Base-by-base conservation (phyloP, 2,797 vertebrate species). In the Euphonia xanthogaster region DNA sequence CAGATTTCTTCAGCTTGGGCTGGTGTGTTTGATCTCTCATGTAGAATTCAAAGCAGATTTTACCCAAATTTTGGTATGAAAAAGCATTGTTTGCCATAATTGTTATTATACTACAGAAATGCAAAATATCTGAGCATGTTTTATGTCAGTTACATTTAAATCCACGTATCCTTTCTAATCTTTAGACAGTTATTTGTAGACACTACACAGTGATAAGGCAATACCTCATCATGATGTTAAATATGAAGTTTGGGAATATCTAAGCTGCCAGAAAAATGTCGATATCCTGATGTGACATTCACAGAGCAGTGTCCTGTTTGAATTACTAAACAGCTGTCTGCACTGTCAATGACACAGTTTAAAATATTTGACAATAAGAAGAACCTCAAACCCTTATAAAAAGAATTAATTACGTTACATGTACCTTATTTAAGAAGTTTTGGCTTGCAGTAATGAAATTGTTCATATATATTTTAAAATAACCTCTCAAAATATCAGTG, bases 141-240 rank as follows among this genome's bases (percentile, higher is more conserved):
- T 79, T 93, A 35, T 94, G 53, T 94, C 58, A 80, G 60, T 88
- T 93, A 58, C 28, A 61, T 96, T 96, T 95, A 97, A 91, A 90
- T 96, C 14, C 39, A 96, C 90, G 44, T 71, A 91, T 54, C 50
- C 51, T 97, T 94, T 94, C 55, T 95, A 81, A 58, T 95, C 54
- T 95, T 81, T 87, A 63, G 79, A 54, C 68, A 58, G 86, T 66
- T 92, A 40, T 80, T 73, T 88, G 73, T 88, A 94, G 88, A 83
- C 75, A 75, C 71, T 82, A 86, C 74, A 58, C 45, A 45, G 42
- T 86, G 58, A 74, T 67, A 86, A 96, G 88, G 79, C 92, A 82
- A 28, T 17, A 25, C 22, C 57, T 93, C 87, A 67, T 66, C 47
- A 4, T 57, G 25, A 17, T 89, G 45, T 76, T 94, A 83, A 78